A percentile compares a stretch with the other conserved stretches of the same genome.
Evolutionary conservation across 2,113 vertebrate genomes (phyloP).

Genomic region (Monopterus albus): DNA sequence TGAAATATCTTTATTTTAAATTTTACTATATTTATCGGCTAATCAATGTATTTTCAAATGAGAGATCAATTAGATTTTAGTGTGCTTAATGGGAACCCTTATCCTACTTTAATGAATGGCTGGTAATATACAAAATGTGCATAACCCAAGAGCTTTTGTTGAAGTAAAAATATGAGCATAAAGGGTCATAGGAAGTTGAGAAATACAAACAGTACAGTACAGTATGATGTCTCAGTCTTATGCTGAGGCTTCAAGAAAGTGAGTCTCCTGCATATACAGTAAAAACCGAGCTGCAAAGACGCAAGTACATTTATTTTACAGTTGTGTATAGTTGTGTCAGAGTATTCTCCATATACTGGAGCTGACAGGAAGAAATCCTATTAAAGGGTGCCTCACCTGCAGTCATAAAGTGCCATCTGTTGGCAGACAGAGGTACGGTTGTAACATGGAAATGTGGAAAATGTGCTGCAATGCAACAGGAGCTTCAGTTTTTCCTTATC

Average conservation of each 20-base stretch:
- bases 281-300: background rate
- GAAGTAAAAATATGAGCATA: background rate
- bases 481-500: constrained; percentile 35
- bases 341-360: constrained; percentile 48
- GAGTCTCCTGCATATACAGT: background rate
- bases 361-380: constrained; percentile 41
- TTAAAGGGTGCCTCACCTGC: constrained; percentile 46
- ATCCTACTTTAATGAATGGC: background rate
- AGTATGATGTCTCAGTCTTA: constrained; percentile 1
- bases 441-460: constrained; percentile 14
- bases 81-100: too few species aligned
- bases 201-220: background rate
- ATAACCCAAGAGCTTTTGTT: background rate
- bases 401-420: constrained; percentile 84
- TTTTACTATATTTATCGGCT: too few species aligned
- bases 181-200: constrained; percentile 1
- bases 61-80: too few species aligned
- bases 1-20: too few species aligned
- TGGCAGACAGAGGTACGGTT: constrained; percentile 67
- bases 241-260: background rate
- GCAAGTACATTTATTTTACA: constrained; percentile 40
- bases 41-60: too few species aligned
- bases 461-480: constrained; percentile 74
- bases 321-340: constrained; percentile 52
- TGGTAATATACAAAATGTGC: background rate